Conservation (phyloP, 2,888 invertebrate genomes). For the Nephrotoma flavescens region DNA sequence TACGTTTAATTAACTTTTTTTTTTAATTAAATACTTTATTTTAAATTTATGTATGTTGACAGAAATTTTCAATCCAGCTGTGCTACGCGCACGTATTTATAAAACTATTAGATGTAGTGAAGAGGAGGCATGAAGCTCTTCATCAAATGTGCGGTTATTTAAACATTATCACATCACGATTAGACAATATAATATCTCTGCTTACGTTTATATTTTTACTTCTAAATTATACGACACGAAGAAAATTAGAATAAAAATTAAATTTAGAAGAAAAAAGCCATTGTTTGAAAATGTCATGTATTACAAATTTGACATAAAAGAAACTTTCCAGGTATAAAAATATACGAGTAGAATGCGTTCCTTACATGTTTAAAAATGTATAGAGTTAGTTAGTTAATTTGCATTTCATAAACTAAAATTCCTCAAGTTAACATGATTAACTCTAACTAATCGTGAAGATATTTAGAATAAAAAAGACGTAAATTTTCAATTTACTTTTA, state of each 20-base stretch:
- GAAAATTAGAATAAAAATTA: not conserved
- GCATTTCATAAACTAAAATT: not conserved
- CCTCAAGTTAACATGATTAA: not conserved
- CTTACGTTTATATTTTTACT: not conserved
- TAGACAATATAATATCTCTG: not conserved
- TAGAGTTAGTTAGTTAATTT: not conserved
- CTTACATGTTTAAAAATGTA: not conserved
- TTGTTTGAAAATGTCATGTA: not conserved
- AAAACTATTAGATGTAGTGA: not conserved
- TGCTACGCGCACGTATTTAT: not conserved
- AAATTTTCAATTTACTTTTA: not conserved
- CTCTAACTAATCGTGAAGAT: not conserved
- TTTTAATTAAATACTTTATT: not conserved
- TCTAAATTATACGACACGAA: not conserved
- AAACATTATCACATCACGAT: not conserved
- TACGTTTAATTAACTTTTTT: not conserved
- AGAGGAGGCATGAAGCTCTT: not conserved
- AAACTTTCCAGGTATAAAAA: not conserved
- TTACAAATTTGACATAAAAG: not conserved
- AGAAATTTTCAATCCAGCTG: not conserved
- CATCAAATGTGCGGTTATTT: not conserved
- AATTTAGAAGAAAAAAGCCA: not conserved
- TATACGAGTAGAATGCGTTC: not conserved
- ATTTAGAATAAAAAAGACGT: not conserved
- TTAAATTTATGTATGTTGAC: not conserved